Percentiles rank a stretch among this genome's conserved stretches.
These are phyloP conservation scores for Borostomias antarcticus DNA, from an alignment of 2,797 vertebrate genomes.

Conservation along the genomic window DNA sequence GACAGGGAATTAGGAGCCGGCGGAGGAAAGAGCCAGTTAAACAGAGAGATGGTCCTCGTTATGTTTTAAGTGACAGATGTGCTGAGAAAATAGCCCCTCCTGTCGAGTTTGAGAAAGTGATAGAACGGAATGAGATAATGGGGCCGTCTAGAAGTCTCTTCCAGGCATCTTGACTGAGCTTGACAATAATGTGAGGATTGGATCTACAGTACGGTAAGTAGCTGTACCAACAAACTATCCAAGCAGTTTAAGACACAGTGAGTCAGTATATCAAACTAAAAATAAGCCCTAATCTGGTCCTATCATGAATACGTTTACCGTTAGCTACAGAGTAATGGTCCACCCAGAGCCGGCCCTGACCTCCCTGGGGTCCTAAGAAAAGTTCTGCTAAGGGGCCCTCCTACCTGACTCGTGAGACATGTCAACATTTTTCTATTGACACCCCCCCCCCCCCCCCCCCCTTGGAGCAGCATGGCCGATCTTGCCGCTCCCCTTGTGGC, in stretches of 20 bases:
- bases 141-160: background rate
- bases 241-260: no score
- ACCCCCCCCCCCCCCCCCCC: no score
- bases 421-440: no score
- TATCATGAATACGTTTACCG: background rate
- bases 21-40: background rate
- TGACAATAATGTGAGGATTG: background rate
- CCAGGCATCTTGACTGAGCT: background rate
- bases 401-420: no score
- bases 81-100: background rate
- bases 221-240: background rate
- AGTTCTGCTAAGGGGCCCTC: no score
- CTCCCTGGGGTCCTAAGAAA: no score
- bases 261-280: background rate
- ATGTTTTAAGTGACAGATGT: background rate
- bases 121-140: background rate
- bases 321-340: background rate
- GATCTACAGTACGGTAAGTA: background rate
- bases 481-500: no score
- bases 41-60: background rate
- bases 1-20: background rate
- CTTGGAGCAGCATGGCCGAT: no score
- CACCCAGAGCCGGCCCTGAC: no score
- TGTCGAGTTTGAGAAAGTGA: conserved; percentile 4
- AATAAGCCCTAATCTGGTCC: background rate